Evolutionary conservation across 2,797 vertebrate species (phyloP), one percentile per base, ranked within the genome.

Genomic region (Pteropus rufus): DNA sequence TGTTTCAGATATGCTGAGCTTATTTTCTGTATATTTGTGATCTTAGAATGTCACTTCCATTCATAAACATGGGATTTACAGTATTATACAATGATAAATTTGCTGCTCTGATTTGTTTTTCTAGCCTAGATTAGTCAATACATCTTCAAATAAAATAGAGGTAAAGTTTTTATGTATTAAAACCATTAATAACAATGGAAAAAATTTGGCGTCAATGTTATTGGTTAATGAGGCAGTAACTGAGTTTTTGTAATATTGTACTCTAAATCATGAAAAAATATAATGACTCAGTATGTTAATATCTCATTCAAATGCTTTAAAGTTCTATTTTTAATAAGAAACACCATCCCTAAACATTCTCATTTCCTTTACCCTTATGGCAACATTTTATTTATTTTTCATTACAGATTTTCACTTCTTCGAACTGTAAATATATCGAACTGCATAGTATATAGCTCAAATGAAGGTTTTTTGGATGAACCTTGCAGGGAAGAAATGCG

Each of bases 381-480:
- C 69, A 80, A 93, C 23, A 60, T 36, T 92, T 90, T 93, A 26
- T 94, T 95, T 29, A 23, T 94, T 95, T 29, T 92, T 73, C 8
- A 23, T 97, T 96, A 62, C 85, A 97, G 96, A 92, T 15, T 94
- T 60, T 26, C 1, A 36, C 4, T 1, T 0, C 1, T 1, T 64
- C 23, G 60, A 60, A 1, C 0, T 54, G 5, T 3, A 31, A 58
- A 29, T 23, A 1, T 2, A 56, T 19, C 7, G 3, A 4, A 36
- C 0, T 96, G 96, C 3, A 3, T 64, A n/a, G 0, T 0, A 0
- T 82, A 81, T 46, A 31, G 0, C 0, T 23, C 88, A 88, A 2
- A 0, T 0, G 0, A 1, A 23, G 0, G 0, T 0, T 0, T 11
- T 92, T 15, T 12, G 0, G 4, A 3, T 10, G 60, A 7, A n/a